Conservation (phyloP, 2,797 vertebrate species). For the Pogonophryne albipinna region DNA sequence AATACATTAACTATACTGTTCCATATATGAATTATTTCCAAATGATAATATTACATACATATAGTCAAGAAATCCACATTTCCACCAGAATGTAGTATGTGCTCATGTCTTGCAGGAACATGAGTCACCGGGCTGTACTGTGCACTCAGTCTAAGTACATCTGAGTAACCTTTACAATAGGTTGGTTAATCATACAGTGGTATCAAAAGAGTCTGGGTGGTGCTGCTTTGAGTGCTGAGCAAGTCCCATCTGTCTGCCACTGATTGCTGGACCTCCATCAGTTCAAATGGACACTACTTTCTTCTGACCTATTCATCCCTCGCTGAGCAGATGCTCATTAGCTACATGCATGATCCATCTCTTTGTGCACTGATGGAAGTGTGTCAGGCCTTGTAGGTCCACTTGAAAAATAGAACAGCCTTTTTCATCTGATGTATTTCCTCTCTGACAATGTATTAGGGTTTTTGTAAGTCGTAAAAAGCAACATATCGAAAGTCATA, state of each 20-base stretch:
- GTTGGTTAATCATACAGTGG: constrained; percentile 15
- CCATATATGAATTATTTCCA: not conserved
- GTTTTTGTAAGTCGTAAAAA: too few relatives aligned
- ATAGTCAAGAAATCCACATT: not conserved
- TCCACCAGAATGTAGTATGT: not conserved
- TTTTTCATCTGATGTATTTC: not conserved
- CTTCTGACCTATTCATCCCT: constrained; percentile 33
- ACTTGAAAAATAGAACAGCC: too few relatives aligned
- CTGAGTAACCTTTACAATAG: constrained; percentile 16
- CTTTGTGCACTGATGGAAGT: constrained; percentile 1
- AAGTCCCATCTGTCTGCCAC: constrained; percentile 22
- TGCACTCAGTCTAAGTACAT: constrained; percentile 3
- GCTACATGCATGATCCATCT: not conserved
- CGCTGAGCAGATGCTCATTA: not conserved
- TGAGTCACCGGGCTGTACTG: not conserved
- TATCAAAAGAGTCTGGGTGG: constrained; percentile 18
- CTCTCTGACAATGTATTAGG: too few relatives aligned
- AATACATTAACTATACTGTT: not conserved
- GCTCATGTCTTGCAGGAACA: not conserved
- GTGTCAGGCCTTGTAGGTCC: not conserved
- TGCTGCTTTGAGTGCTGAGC: constrained; percentile 29
- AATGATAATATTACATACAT: not conserved
- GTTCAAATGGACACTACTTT: constrained; percentile 39
- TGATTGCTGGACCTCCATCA: constrained; percentile 35
- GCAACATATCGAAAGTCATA: too few relatives aligned